Evolutionary conservation across 1,140 invertebrate genomes (phyloP).

Genomic region (Sycophaga agraensis): DNA sequence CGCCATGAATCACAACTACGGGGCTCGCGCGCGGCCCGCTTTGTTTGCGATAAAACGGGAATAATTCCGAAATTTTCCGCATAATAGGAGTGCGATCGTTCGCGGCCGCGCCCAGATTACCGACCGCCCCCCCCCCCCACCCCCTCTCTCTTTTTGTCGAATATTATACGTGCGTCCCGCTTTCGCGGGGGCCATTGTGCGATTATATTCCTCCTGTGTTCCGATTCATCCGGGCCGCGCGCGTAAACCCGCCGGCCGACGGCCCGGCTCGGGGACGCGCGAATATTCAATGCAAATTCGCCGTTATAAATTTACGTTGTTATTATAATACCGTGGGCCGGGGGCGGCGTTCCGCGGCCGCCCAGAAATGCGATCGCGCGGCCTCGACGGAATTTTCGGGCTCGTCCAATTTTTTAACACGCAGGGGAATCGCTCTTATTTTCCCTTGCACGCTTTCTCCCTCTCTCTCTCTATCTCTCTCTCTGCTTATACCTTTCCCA

Average conservation of each 20-base stretch:
- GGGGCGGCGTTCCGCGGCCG: too few species aligned
- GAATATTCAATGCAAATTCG: slow-evolving; percentile 13
- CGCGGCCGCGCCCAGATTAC: not conserved
- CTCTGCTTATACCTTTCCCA: too few species aligned
- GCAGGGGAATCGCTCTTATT: too few species aligned
- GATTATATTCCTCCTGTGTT: slow-evolving; percentile 5
- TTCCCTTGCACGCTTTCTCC: too few species aligned
- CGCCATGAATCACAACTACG: not conserved
- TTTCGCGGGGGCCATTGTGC: not conserved
- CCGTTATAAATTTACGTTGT: not conserved
- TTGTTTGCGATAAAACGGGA: slow-evolving; percentile 6
- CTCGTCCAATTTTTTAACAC: too few species aligned
- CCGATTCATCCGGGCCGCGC: not conserved
- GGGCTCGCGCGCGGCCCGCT: not conserved
- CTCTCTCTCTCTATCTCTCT: too few species aligned
- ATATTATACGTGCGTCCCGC: not conserved
- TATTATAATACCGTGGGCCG: too few species aligned
- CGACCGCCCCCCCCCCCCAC: not conserved
- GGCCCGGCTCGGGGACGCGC: not conserved
- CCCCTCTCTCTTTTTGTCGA: too few species aligned
- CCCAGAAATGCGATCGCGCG: too few species aligned
- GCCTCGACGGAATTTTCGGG: too few species aligned
- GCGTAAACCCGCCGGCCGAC: not conserved
- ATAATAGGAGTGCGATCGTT: not conserved
- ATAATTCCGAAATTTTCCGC: not conserved